Conservation (phyloP, 1,140 invertebrate genomes). For the Pogonomyrmex barbatus region DNA sequence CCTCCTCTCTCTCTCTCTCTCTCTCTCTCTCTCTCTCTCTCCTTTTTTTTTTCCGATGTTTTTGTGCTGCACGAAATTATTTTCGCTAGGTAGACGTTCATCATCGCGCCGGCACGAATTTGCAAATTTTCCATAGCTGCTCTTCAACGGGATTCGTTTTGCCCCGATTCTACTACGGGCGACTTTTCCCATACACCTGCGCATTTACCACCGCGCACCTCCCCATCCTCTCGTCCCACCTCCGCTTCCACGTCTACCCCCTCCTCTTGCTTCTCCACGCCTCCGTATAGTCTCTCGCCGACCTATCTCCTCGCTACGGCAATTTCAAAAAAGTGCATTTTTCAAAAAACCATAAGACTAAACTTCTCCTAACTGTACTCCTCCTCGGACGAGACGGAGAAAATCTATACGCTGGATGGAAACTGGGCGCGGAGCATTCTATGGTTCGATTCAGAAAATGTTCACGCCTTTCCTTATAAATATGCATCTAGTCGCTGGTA, state of each 20-base stretch:
- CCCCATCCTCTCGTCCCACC: slow-evolving; percentile 43
- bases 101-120: slow-evolving; percentile 65
- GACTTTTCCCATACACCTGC: slow-evolving; percentile 73
- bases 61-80: slow-evolving; percentile 52
- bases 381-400: slow-evolving; percentile 71
- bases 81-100: slow-evolving; percentile 63
- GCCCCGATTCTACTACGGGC: slow-evolving; percentile 51
- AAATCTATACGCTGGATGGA: slow-evolving; percentile 79
- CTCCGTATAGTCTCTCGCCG: slow-evolving; percentile 58
- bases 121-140: slow-evolving; percentile 71
- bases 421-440: slow-evolving; percentile 58
- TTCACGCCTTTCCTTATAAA: slow-evolving; percentile 20
- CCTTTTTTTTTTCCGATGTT: neutral
- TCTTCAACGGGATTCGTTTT: slow-evolving; percentile 69
- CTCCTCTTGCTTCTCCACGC: slow-evolving; percentile 38
- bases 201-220: slow-evolving; percentile 61
- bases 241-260: slow-evolving; percentile 2
- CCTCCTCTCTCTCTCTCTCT: too few relatives aligned
- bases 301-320: slow-evolving; percentile 58
- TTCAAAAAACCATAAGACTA: slow-evolving; percentile 72
- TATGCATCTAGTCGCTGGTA: neutral
- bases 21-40: neutral
- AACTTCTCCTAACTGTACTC: slow-evolving; percentile 75
- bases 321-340: slow-evolving; percentile 75
- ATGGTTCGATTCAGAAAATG: slow-evolving; percentile 69